Base-by-base conservation (phyloP, 2,888 invertebrate species). In the Nomada fucata region DNA sequence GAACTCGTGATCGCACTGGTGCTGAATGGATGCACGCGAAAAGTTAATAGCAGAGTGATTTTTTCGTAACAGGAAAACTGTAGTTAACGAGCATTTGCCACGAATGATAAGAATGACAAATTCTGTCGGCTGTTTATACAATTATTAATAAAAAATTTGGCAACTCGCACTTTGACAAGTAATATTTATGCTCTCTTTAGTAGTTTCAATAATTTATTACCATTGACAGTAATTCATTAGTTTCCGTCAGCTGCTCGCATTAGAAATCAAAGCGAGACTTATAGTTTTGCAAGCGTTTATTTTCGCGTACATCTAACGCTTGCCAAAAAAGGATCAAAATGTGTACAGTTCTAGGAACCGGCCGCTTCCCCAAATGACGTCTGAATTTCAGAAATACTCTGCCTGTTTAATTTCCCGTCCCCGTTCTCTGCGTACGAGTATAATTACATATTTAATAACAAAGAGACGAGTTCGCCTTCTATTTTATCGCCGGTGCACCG, bases 381-480 rank as follows among this genome's bases (percentile, higher is more conserved):
- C n/a, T 20, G 55, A 23, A 18, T 68, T 55, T 23, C 23, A 42
- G 1, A 69, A 69, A 70, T 50, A 15, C 10, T 29, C 11, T 47
- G 36, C 11, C 60, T 20, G n/a, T 20, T 70, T n/a, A 29, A 47
- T 20, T 26, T 42, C n/a, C 3, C 18, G 20, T 1, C 2, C 2
- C 52, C 36, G 10, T 10, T 20, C 20, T 53, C 15, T 10, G 13
- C 23, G 2, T 18, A 2, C 44, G 3, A n/a, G 13, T 13, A 4
- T 4, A 47, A 23, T 61, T 52, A 13, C 9, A 71, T 42, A 29
- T 75, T 61, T 20, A 61, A 75, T 53, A 70, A 69, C 55, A 50
- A 50, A 42, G 64, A 50, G 44, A 50, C 26, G 36, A 57, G 20
- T 13, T 9, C 13, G 15, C 13, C 23, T 55, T 73, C 36, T 26